Evolutionary conservation across 2,113 vertebrate species (phyloP).

Genomic region (Caranx ignobilis): DNA sequence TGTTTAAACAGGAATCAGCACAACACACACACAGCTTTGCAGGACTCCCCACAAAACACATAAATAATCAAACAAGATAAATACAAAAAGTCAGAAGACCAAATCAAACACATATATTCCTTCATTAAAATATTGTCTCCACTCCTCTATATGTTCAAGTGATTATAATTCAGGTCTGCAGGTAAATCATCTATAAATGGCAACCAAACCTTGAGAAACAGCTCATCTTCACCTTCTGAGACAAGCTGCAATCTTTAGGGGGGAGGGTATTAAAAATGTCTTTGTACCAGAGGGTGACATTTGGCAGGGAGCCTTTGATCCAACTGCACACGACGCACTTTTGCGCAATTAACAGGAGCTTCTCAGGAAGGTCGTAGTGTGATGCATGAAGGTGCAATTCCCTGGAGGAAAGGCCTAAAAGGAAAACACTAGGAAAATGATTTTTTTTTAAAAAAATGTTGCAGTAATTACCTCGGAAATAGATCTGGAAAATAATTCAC

Average conservation of each 20-base stretch:
- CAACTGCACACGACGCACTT: background rate
- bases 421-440: background rate
- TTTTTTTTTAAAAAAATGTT: background rate
- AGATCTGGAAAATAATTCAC: constrained; percentile 3
- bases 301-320: background rate
- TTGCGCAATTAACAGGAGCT: background rate
- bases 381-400: background rate
- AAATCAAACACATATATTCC: background rate
- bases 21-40: background rate
- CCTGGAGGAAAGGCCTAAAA: background rate
- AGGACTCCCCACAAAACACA: too few relatives aligned
- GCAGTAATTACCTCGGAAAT: background rate
- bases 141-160: background rate
- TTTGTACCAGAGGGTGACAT: background rate
- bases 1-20: background rate
- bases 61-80: background rate
- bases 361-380: background rate
- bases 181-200: background rate
- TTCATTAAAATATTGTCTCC: background rate
- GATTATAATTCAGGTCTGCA: background rate
- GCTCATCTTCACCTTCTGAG: background rate
- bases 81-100: too few relatives aligned
- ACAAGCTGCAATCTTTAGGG: background rate
- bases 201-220: background rate
- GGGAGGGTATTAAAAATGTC: background rate